Evolutionary conservation across 2,113 vertebrate genomes (phyloP).

Genomic region (Archocentrus centrarchus): DNA sequence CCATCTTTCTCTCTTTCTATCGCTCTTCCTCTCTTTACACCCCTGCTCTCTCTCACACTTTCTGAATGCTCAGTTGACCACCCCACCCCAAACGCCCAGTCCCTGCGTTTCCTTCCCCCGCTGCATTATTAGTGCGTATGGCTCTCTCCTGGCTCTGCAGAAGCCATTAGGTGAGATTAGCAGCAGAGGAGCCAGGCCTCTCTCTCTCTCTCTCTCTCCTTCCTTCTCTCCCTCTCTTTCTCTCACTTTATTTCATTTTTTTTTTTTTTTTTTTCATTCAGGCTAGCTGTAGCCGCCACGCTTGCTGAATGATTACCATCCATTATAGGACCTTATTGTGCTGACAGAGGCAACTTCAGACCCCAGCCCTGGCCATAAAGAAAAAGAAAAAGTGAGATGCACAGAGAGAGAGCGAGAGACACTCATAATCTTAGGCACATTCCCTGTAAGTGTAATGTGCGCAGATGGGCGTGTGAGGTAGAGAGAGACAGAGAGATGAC

Average conservation of each 20-base stretch:
- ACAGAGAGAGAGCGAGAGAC: slow-evolving; percentile 41
- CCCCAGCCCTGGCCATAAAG: slow-evolving; percentile 64
- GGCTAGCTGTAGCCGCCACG: slow-evolving; percentile 63
- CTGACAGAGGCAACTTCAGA: slow-evolving; percentile 86
- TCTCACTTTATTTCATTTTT: slow-evolving; percentile 52
- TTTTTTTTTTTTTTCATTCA: slow-evolving; percentile 23
- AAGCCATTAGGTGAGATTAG: slow-evolving; percentile 93
- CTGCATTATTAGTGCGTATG: slow-evolving; percentile 74
- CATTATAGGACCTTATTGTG: slow-evolving; percentile 85
- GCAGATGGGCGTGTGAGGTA: slow-evolving; percentile 22
- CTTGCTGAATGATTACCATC: slow-evolving; percentile 88
- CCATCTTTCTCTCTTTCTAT: neutral
- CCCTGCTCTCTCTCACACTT: slow-evolving; percentile 8
- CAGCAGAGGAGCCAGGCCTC: slow-evolving; percentile 70
- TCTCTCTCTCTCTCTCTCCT: slow-evolving; percentile 28
- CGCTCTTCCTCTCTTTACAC: slow-evolving; percentile 11
- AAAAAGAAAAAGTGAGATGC: slow-evolving; percentile 33
- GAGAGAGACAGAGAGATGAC: slow-evolving; percentile 18
- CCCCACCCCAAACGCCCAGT: slow-evolving; percentile 23
- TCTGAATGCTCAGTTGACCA: slow-evolving; percentile 41
- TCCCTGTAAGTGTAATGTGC: slow-evolving; percentile 51
- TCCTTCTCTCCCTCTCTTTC: slow-evolving; percentile 73
- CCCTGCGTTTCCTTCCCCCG: slow-evolving; percentile 37
- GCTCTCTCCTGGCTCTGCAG: slow-evolving; percentile 78
- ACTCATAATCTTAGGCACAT: slow-evolving; percentile 80